A percentile compares a stretch with the other conserved stretches of the same genome.
phyloP scores from a whole-genome alignment of 2,888 invertebrate species.

The Thecocarcelia acutangulata region DNA sequence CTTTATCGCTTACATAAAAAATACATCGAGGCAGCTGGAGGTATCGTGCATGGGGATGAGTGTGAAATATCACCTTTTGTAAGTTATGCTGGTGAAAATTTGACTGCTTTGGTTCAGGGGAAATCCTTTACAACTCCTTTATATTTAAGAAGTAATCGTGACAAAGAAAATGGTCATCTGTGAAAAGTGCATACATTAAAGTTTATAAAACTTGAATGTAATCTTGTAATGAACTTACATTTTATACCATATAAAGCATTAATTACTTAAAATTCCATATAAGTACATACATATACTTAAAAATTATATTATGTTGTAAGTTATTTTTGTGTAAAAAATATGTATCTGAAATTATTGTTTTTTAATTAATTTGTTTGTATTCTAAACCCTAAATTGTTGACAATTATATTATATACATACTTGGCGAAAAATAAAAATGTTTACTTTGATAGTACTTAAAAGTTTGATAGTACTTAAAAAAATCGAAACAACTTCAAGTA shows the following conservation, averaged over 20 bases:
- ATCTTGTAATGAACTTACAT: not conserved
- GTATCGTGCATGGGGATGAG: constrained; percentile 85
- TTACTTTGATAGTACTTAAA: too few species aligned
- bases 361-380: too few species aligned
- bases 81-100: constrained; percentile 94
- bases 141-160: constrained; percentile 83
- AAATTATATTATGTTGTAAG: not conserved
- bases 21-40: constrained; percentile 92
- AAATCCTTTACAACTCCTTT: constrained; percentile 87
- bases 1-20: constrained; percentile 89
- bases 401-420: too few species aligned
- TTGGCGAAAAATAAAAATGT: too few species aligned
- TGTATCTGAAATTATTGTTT: too few species aligned
- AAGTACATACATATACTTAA: not conserved
- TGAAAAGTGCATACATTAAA: constrained; percentile 60
- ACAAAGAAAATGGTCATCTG: constrained; percentile 78
- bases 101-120: constrained; percentile 85
- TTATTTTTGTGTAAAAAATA: not conserved
- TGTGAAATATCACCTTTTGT: constrained; percentile 96
- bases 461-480: too few species aligned
- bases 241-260: not conserved
- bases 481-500: too few species aligned
- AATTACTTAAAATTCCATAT: constrained; percentile 61
- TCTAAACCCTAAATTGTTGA: too few species aligned
- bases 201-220: too few species aligned